phyloP scores from a whole-genome alignment of 2,113 vertebrate genomes.

The Channa maculata region DNA sequence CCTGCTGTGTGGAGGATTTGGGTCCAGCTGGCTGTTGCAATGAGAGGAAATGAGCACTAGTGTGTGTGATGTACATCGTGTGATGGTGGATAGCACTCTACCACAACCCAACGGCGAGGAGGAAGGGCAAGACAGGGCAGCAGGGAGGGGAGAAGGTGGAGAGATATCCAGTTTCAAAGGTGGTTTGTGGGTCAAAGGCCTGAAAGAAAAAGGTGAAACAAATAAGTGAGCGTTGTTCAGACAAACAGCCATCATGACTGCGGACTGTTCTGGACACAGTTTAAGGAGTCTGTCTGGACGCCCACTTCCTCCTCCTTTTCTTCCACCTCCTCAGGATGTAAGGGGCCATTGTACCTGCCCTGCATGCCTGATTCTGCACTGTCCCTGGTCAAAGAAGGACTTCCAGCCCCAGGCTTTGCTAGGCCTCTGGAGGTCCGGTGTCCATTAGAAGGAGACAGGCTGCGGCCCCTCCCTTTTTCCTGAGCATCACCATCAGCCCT shows the following conservation, averaged over 20 bases:
- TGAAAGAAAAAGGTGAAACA: conserved; percentile 63
- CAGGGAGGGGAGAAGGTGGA: background rate
- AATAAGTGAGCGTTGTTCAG: conserved; percentile 62
- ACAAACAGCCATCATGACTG: conserved; percentile 83
- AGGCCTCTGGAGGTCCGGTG: conserved; percentile 88
- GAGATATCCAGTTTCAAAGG: conserved; percentile 33
- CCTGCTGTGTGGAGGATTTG: conserved; percentile 14
- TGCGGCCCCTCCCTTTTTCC: conserved; percentile 85
- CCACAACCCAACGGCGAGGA: conserved; percentile 47
- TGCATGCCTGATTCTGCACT: conserved; percentile 73
- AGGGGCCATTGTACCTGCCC: conserved; percentile 84
- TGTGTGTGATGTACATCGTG: conserved; percentile 14
- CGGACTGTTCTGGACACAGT: conserved; percentile 97
- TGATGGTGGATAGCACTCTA: conserved; percentile 28
- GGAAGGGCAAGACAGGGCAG: conserved; percentile 11
- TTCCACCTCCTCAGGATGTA: conserved; percentile 78
- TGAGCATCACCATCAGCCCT: conserved; percentile 84
- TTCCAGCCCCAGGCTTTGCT: conserved; percentile 77
- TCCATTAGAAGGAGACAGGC: conserved; percentile 88
- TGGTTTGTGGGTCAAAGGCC: conserved; percentile 52
- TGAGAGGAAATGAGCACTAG: background rate
- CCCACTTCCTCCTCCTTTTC: conserved; percentile 77
- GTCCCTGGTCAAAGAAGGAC: conserved; percentile 80
- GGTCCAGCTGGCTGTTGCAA: conserved; percentile 17
- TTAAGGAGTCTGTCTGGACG: conserved; percentile 88